Base-by-base conservation (phyloP, 2,888 invertebrate genomes). In the Campopleginae sp. region DNA sequence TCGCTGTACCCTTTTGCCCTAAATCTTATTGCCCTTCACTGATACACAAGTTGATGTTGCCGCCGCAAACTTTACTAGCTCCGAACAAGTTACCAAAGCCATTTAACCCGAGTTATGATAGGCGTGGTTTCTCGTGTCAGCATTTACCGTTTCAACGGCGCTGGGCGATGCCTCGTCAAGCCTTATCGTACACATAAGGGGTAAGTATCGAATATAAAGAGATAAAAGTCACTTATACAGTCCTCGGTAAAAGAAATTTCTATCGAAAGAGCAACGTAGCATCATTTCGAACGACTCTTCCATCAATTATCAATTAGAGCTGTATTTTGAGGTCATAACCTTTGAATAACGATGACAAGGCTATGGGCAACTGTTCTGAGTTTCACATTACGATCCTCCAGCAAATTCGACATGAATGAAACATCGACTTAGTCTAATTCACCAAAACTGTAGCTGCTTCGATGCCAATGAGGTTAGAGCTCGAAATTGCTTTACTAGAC, bases 11-110 rank as follows among this genome's bases (percentile, higher is more conserved):
- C 58, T 74, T 74, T 74, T 38, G 42, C 19, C 44, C 10, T 74
- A 58, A 42, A 74, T 38, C 74, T 74, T 58, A 58, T 74, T 58
- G 23, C 38, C 23, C 23, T 61, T 74, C 42, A n/a, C 31, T 58
- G 58, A 23, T 74, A 71, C 23, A 54, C 17, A 12, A 38, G 7
- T 33, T 14, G 17, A 31, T 54, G 27, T 61, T 75, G 61, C 58
- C 2, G 61, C 58, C 2, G 54, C 42, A n/a, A 46, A 75, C 44
- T 75, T 75, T 75, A 27, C 27, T 8, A 75, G 42, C 61, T 3
- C 44, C 61, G 74, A 33, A 61, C 74, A 63, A 75, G 61, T 61
- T 44, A 54, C 42, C 42, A 63, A 61, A 75, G 74, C 46, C 61
- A 75, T 61, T 61, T 61, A 75, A 46, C 74, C 38, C 44, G 14